Base-by-base conservation (phyloP, 2,888 invertebrate species). In the Hirtodrosophila duncani region DNA sequence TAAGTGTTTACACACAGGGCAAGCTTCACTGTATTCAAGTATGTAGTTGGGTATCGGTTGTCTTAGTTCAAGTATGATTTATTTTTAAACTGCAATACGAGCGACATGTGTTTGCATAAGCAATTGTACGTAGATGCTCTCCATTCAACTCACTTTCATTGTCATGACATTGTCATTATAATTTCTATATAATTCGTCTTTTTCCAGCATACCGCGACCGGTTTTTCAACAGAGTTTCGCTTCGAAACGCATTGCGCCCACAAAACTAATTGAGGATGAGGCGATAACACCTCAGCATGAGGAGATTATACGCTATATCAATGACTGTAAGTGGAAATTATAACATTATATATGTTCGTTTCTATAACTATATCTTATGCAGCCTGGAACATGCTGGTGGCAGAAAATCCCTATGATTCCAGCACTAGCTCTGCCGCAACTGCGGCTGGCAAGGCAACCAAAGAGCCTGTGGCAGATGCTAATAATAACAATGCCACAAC, bases 261-360 rank as follows among this genome's bases (percentile, higher is more conserved):
- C 69, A 38, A 83, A 83, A 39, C 81, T 83, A 29, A 78, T 81
- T 39, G 86, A 86, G 58, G 84, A 90, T 64, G 90, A 91, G 84
- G 88, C 87, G 37, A 89, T 92, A 61, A 90, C 91, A 51, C 95
- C 94, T 45, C 93, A 95, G 81, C 95, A 96, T 84, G 94, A 95
- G 84, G 95, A 95, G 88, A 91, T 95, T 67, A 93, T 95, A 82
- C 92, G 92, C 88, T 96, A 91, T 87, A 92, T 96, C 80, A 92
- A 93, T 86, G 94, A 94, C 87, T 94, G 95, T 95, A 89, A 91
- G 92, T 90, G 7, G 7, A 10, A 16, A 4, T 18, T 16, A 43
- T 27, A n/a, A 6, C 7, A 23, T 8, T 6, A 31, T 1, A 18
- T 27, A 20, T 18, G 0, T 23, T 26, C 5, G 4, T 9, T 27